phyloP scores from a whole-genome alignment of 2,888 invertebrate genomes.

The Alsophila aescularia region DNA sequence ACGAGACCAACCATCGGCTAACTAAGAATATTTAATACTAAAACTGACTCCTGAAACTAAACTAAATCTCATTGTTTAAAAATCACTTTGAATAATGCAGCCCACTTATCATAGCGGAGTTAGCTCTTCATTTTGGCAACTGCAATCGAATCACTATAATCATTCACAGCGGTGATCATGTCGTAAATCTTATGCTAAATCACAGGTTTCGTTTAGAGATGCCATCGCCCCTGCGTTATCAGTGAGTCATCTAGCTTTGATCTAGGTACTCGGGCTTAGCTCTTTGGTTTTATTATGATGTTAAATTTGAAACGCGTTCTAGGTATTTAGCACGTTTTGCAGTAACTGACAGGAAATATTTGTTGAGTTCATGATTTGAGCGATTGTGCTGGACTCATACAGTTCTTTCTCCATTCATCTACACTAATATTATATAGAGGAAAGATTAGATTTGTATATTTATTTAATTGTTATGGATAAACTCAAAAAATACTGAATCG shows the following conservation, averaged over 20 bases:
- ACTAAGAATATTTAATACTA: neutral
- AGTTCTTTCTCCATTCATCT: neutral
- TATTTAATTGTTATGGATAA: too few relatives aligned
- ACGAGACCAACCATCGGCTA: neutral
- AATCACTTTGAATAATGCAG: conserved; percentile 30
- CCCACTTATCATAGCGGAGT: conserved; percentile 51
- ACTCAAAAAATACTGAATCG: too few relatives aligned
- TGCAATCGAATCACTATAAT: conserved; percentile 71
- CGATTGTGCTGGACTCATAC: neutral
- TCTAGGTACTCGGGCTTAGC: conserved; percentile 20
- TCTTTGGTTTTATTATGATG: conserved; percentile 27
- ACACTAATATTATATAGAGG: too few relatives aligned
- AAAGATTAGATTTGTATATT: too few relatives aligned
- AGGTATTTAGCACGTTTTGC: conserved; percentile 7
- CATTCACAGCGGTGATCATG: conserved; percentile 63
- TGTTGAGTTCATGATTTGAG: conserved; percentile 1
- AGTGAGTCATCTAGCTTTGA: conserved; percentile 59
- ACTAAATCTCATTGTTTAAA: conserved; percentile 28
- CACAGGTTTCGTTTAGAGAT: conserved; percentile 58
- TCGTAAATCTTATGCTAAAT: conserved; percentile 75
- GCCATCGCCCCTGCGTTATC: conserved; percentile 60
- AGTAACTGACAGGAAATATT: conserved; percentile 8
- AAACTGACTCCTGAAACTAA: conserved; percentile 5
- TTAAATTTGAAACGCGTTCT: conserved; percentile 13
- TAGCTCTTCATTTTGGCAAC: conserved; percentile 73